Base-by-base conservation (phyloP, 1,140 invertebrate species). In the Heliconius hewitsoni region DNA sequence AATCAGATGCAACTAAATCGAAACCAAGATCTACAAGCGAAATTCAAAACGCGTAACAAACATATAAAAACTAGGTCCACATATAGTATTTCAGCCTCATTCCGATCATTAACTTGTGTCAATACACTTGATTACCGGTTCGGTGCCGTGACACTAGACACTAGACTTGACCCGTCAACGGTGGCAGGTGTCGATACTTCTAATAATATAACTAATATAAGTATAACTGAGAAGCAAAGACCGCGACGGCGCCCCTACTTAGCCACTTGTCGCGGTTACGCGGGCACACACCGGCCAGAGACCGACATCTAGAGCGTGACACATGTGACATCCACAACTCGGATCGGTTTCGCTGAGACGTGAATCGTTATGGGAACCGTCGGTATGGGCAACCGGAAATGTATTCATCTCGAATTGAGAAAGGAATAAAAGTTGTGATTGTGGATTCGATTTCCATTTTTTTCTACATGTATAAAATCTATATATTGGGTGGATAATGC, bases 271-370 rank as follows among this genome's bases (percentile, higher is more conserved):
- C 76, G 74, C 78, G 52, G 55, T 57, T 66, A 39, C 73, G 60
- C 74, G 13, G 30, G 55, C 79, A 82, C 80, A 71, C 70, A 66
- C 73, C 60, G 55, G 9, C 55, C 9, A 9, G 2, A 16, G 34
- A 52, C 71, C 60, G 52, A 57, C 76, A 85, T 84, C 23, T 85
- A 78, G 84, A 85, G 82, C 84, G 81, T 81, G 82, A 84, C 75
- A 52, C 73, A 66, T 77, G 74, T 76, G 74, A 81, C 80, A 79
- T 73, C 71, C 42, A 55, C 37, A 70, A 75, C 57, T 55, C 70
- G 37, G 66, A 75, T 77, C 79, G 75, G 83, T 85, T 82, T 83
- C 78, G 82, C 76, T 83, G 13, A 27, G 60, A 66, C 27, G 60
- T 30, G 23, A 27, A 30, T 66, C 23, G 60, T 66, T 66, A 66